Evolutionary conservation across 2,888 invertebrate species (phyloP).

Genomic region (Habrosyne pyritoides): DNA sequence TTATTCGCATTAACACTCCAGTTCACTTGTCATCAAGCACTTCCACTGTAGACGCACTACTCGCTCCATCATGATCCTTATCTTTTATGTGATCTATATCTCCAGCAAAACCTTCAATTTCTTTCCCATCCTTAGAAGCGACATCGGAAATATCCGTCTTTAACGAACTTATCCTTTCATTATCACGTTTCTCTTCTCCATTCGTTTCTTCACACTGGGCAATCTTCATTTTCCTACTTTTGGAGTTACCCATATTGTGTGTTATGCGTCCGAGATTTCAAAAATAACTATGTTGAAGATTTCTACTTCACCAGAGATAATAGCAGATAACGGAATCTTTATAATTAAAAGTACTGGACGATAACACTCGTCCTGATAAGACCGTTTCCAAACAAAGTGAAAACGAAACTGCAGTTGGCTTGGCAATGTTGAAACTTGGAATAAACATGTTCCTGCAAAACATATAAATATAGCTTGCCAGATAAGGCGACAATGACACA

Average conservation of each 20-base stretch:
- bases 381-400: slow-evolving; percentile 56
- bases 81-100: slow-evolving; percentile 47
- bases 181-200: slow-evolving; percentile 41
- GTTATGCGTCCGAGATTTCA: slow-evolving; percentile 16
- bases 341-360: slow-evolving; percentile 46
- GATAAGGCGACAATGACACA: slow-evolving; percentile 78
- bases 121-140: slow-evolving; percentile 20
- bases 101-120: slow-evolving; percentile 35
- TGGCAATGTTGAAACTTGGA: slow-evolving; percentile 29
- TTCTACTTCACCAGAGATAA: slow-evolving; percentile 36
- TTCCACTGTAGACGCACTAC: slow-evolving; percentile 78
- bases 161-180: slow-evolving; percentile 62
- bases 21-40: slow-evolving; percentile 73
- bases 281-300: slow-evolving; percentile 21
- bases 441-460: slow-evolving; percentile 56
- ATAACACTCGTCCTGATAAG: slow-evolving; percentile 52
- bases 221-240: slow-evolving; percentile 75
- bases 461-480: slow-evolving; percentile 61
- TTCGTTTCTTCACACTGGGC: slow-evolving; percentile 53
- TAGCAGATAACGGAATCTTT: slow-evolving; percentile 50
- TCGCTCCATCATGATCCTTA: slow-evolving; percentile 68
- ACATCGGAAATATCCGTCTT: slow-evolving; percentile 60
- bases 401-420: slow-evolving; percentile 67
- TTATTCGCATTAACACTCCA: slow-evolving; percentile 18
- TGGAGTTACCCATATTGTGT: slow-evolving; percentile 72